These are phyloP conservation scores for Anguilla anguilla DNA, from an alignment of 2,797 vertebrate species.

Conservation along the genomic window DNA sequence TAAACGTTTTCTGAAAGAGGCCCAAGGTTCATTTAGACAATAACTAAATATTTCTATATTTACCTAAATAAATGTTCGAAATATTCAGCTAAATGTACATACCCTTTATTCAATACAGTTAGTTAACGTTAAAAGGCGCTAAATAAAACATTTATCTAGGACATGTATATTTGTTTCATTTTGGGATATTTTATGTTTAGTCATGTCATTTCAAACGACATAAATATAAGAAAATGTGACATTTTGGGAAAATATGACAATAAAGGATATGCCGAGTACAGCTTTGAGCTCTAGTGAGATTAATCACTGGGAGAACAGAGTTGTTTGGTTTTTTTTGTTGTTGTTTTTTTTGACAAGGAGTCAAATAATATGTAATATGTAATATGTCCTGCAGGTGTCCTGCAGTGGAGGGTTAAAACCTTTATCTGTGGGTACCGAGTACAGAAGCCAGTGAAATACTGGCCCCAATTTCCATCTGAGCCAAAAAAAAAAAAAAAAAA, in stretches of 20 bases:
- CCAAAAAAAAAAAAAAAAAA: neutral
- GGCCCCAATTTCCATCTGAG: neutral
- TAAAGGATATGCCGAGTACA: neutral
- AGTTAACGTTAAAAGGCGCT: neutral
- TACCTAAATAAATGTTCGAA: neutral
- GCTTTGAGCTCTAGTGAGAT: neutral
- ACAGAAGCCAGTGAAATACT: neutral
- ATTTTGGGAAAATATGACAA: neutral
- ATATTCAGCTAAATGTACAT: neutral
- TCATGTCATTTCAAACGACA: neutral
- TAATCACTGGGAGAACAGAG: no score
- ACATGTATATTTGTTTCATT: neutral
- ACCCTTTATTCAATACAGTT: neutral
- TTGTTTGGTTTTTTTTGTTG: no score
- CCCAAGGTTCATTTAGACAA: no score
- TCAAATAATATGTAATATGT: neutral
- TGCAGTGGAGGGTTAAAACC: neutral
- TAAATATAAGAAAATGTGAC: neutral
- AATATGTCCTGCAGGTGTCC: neutral
- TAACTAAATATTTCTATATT: neutral
- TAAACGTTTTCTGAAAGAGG: no score
- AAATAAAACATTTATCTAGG: neutral
- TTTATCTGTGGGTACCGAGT: neutral
- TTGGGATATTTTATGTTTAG: neutral
- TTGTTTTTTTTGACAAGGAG: neutral